These are phyloP conservation scores for Drosophila lini DNA, from an alignment of 1,140 invertebrate species.

Conservation along the genomic window DNA sequence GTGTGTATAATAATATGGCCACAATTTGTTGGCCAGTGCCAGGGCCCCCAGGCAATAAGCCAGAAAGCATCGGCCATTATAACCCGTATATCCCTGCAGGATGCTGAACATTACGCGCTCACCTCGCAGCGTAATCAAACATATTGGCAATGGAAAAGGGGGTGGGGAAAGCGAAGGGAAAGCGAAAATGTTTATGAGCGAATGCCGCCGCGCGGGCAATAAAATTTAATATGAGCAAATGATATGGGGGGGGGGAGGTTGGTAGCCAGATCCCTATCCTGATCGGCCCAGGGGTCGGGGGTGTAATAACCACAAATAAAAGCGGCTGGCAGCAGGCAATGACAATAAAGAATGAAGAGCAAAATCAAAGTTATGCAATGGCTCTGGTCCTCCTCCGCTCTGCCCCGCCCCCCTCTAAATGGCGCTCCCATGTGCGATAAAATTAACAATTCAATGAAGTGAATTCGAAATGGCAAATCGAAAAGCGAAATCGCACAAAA, in stretches of 20 bases:
- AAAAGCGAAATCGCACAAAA: conserved; percentile 58
- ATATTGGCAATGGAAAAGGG: conserved; percentile 24
- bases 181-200: conserved; percentile 40
- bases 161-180: not conserved
- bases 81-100: conserved; percentile 14
- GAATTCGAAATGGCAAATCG: conserved; percentile 76
- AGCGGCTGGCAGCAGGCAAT: conserved; percentile 53
- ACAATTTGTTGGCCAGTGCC: conserved; percentile 33
- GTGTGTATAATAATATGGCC: conserved; percentile 19
- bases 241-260: not conserved
- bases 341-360: conserved; percentile 64
- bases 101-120: conserved; percentile 23
- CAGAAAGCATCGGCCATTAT: conserved; percentile 21
- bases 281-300: conserved; percentile 18
- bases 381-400: not conserved
- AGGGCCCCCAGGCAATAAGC: conserved; percentile 29
- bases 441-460: conserved; percentile 82
- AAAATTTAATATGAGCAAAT: conserved; percentile 69
- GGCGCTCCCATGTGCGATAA: conserved; percentile 50
- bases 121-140: conserved; percentile 60
- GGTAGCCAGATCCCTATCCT: not conserved
- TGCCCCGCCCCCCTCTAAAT: not conserved
- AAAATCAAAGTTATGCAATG: conserved; percentile 48
- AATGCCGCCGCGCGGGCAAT: conserved; percentile 63
- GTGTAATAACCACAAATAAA: conserved; percentile 74